Conservation (phyloP, 1,140 invertebrate species). For the Drosophila prosaltans region DNA sequence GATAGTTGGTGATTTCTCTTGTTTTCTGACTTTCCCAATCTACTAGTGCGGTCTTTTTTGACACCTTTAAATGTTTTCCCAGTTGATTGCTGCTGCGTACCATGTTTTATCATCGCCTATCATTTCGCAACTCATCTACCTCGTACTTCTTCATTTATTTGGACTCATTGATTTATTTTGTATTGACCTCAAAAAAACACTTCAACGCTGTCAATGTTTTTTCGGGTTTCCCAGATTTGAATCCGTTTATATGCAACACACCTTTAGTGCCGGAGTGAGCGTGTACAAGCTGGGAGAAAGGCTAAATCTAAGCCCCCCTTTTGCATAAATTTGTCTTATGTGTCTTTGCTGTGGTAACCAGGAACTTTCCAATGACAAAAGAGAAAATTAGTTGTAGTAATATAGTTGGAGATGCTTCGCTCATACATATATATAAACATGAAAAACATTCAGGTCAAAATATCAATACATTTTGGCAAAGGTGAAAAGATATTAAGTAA, state of each 20-base stretch:
- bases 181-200: constrained; percentile 43
- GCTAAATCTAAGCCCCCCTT: constrained; percentile 24
- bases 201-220: constrained; percentile 65
- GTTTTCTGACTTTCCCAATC: too few species aligned
- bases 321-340: constrained; percentile 55
- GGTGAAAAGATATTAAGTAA: neutral
- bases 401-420: too few species aligned
- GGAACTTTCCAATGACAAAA: too few species aligned
- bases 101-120: neutral
- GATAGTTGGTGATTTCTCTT: too few species aligned
- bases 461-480: too few species aligned
- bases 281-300: neutral
- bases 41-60: too few species aligned
- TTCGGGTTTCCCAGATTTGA: constrained; percentile 43
- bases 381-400: too few species aligned
- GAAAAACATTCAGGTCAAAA: too few species aligned
- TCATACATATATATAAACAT: too few species aligned
- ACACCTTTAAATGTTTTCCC: too few species aligned
- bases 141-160: neutral
- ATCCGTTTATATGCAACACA: constrained; percentile 38
- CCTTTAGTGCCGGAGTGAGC: neutral
- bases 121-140: neutral
- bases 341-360: constrained; percentile 1
- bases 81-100: too few species aligned
- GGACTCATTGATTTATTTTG: neutral